Conservation (phyloP, 2,113 vertebrate species). For the Collichthys lucidus region DNA sequence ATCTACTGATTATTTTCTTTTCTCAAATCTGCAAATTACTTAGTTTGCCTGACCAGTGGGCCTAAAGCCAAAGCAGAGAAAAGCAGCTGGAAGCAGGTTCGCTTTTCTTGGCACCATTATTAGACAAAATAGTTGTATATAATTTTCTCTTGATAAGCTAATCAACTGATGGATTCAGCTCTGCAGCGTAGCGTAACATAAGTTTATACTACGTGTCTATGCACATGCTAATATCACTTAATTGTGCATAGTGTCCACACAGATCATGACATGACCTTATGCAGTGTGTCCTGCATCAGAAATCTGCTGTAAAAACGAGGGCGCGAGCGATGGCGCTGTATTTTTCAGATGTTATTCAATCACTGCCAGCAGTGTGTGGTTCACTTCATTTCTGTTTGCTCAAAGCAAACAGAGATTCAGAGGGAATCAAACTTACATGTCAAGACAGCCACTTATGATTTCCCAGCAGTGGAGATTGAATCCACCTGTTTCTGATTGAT, state of each 20-base stretch:
- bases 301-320: background rate
- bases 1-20: background rate
- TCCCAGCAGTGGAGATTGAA: background rate
- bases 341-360: background rate
- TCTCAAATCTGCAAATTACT: background rate
- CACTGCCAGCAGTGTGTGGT: background rate
- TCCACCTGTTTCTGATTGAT: background rate
- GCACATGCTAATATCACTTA: background rate
- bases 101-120: background rate
- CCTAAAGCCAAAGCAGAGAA: background rate
- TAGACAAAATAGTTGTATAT: background rate
- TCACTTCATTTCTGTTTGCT: background rate
- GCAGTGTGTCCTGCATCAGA: background rate
- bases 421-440: slow-evolving; percentile 3
- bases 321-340: too few relatives aligned
- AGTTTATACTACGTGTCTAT: background rate
- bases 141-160: background rate
- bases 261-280: background rate
- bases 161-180: background rate
- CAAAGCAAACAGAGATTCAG: slow-evolving; percentile 7
- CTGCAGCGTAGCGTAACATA: background rate
- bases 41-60: background rate
- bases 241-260: background rate
- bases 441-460: background rate
- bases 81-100: background rate